Conservation (phyloP, 2,113 vertebrate genomes). For the Siphamia tubifer region DNA sequence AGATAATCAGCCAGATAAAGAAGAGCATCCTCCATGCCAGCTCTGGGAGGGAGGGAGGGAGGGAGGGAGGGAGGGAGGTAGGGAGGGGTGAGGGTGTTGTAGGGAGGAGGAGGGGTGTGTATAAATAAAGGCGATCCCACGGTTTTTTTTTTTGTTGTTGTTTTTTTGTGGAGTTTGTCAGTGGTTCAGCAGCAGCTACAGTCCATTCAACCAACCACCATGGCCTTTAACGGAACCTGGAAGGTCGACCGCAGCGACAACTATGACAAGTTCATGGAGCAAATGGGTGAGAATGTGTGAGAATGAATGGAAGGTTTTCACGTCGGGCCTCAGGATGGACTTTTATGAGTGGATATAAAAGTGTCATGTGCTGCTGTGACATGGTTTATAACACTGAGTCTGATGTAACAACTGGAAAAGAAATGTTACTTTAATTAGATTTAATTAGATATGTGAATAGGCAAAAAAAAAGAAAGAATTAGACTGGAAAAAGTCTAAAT, state of each 20-base stretch:
- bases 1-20: slow-evolving; percentile 84
- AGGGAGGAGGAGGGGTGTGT: slow-evolving; percentile 11
- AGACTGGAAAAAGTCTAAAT: too few species aligned
- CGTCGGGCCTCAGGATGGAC: too few species aligned
- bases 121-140: slow-evolving; percentile 59
- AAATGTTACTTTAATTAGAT: too few species aligned
- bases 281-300: slow-evolving; percentile 86
- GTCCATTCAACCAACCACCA: slow-evolving; percentile 50
- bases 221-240: slow-evolving; percentile 89
- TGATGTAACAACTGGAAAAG: too few species aligned
- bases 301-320: too few species aligned
- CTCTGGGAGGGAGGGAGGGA: background rate
- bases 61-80: background rate
- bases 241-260: slow-evolving; percentile 87
- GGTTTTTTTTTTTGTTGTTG: too few species aligned
- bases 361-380: too few species aligned
- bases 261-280: slow-evolving; percentile 91
- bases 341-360: background rate
- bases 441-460: too few species aligned
- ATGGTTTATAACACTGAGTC: too few species aligned
- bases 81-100: background rate
- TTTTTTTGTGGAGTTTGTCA: too few species aligned
- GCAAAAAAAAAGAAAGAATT: too few species aligned
- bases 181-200: slow-evolving; percentile 13
- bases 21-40: slow-evolving; percentile 70